Base-by-base conservation (phyloP, 2,888 invertebrate genomes). In the Idaea biselata region DNA sequence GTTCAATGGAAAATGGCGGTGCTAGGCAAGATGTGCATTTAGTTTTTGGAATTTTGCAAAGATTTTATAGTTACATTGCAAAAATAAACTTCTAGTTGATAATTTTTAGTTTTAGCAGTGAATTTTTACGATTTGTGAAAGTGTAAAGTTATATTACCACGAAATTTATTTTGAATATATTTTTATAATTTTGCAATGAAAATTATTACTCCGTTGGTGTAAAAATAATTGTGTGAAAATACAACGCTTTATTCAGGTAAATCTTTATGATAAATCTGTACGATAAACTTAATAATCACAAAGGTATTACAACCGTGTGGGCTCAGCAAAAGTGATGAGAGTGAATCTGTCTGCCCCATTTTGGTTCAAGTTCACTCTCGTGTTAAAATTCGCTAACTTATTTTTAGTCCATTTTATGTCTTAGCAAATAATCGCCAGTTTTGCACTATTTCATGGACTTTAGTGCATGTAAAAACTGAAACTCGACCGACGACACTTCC, bases 221-320 rank as follows among this genome's bases (percentile, higher is more conserved):
- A 91, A 92, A 91, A 92, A 91, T 91, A 91, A 90, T 91, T 91
- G 88, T 91, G 91, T 89, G 86, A 87, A 91, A 85, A 56, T 56
- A 56, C 18, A 56, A 18, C 56, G 18, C 56, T 56, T 56, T 56
- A 17, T 56, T 16, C 56, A 56, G 56, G 56, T 56, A 56, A 56
- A 11, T 56, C 18, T 7, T 56, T 5, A 18, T 18, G 32, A 14
- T 44, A 8, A 14, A 11, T 8, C 44, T 44, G 14, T 44, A 44
- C 3, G 8, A 8, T 3, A 14, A 14, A 44, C 44, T 1, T 44
- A 44, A 44, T 44, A 44, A 44, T 80, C 83, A 79, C 86, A 63
- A 56, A 62, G 63, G 62, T 74, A 68, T 68, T 68, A 73, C 73
- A 69, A 69, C 69, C 67, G 44, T 44, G 44, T 14, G 44, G 64